Percentiles rank a stretch among this genome's conserved stretches.
Conservation (phyloP, 2,113 vertebrate species). For the Macaca nemestrina region DNA sequence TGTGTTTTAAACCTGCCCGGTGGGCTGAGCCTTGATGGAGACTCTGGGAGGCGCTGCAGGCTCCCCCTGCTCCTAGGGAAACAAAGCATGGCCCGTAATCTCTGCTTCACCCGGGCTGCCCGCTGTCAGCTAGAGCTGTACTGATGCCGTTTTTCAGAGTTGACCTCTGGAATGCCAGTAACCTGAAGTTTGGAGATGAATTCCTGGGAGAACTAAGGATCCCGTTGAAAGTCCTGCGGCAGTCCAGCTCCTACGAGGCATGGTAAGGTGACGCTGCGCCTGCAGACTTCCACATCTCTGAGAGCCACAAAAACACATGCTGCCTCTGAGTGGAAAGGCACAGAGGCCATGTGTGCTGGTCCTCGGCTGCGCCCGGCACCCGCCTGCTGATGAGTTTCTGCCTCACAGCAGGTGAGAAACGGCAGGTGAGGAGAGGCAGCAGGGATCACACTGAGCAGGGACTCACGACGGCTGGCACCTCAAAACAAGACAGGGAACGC, state of each 20-base stretch:
- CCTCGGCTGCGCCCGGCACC: accelerated
- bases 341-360: background rate
- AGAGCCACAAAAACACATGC: too few species aligned
- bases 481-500: background rate
- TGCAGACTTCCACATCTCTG: background rate
- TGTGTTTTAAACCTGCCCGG: too few species aligned
- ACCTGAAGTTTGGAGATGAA: conserved; percentile 98
- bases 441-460: background rate
- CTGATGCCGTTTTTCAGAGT: conserved; percentile 84
- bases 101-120: background rate
- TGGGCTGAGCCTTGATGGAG: too few species aligned
- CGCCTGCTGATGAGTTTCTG: background rate
- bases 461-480: background rate
- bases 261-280: conserved; percentile 85
- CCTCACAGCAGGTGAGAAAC: too few species aligned
- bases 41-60: too few species aligned
- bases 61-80: too few species aligned
- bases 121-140: background rate
- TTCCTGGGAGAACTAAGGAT: conserved; percentile 96
- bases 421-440: background rate
- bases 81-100: too few species aligned
- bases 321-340: background rate
- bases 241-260: conserved; percentile 92
- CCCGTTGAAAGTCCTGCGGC: conserved; percentile 92
- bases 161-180: conserved; percentile 98